Evolutionary conservation across 92 coral and sea anemone species (phyloP).

Genomic region (Actinernus sp.): DNA sequence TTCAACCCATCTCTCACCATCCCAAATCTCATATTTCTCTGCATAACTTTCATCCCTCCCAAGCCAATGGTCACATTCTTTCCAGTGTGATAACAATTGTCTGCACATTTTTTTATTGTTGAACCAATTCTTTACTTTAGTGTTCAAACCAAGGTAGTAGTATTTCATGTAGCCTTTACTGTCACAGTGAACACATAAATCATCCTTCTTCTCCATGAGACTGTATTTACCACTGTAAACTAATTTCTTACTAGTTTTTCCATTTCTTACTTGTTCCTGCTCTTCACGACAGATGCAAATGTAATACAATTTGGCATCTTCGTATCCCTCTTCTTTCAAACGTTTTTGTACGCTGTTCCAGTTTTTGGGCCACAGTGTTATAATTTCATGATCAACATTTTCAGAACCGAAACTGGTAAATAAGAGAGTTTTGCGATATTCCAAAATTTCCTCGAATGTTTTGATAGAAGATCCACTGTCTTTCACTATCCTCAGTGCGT

Average conservation of each 20-base stretch:
- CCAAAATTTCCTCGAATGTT: slow-evolving; percentile 69
- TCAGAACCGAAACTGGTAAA: slow-evolving; percentile 33
- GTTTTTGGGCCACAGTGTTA: slow-evolving; percentile 62
- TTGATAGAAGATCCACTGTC: slow-evolving; percentile 65
- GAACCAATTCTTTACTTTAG: slow-evolving; percentile 54
- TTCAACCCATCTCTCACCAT: slow-evolving; percentile 39
- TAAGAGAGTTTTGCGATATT: slow-evolving; percentile 61
- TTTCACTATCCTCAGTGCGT: slow-evolving; percentile 68
- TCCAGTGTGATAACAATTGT: slow-evolving; percentile 70
- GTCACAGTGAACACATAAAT: slow-evolving; percentile 53
- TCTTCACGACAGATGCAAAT: slow-evolving; percentile 66
- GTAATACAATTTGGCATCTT: slow-evolving; percentile 55
- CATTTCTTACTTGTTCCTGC: slow-evolving; percentile 29
- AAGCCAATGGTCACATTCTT: slow-evolving; percentile 57
- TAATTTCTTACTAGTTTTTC: slow-evolving; percentile 14
- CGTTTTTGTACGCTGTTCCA: slow-evolving; percentile 60
- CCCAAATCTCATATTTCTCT: slow-evolving; percentile 35
- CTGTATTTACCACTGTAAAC: slow-evolving; percentile 64
- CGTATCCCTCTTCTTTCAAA: slow-evolving; percentile 73
- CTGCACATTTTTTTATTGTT: not conserved
- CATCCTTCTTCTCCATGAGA: slow-evolving; percentile 54
- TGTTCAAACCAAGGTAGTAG: slow-evolving; percentile 39
- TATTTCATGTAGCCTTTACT: slow-evolving; percentile 13
- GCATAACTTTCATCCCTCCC: slow-evolving; percentile 29
- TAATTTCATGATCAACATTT: slow-evolving; percentile 57